phyloP scores from a whole-genome alignment of 2,888 invertebrate species.

The Ophraella communa region DNA sequence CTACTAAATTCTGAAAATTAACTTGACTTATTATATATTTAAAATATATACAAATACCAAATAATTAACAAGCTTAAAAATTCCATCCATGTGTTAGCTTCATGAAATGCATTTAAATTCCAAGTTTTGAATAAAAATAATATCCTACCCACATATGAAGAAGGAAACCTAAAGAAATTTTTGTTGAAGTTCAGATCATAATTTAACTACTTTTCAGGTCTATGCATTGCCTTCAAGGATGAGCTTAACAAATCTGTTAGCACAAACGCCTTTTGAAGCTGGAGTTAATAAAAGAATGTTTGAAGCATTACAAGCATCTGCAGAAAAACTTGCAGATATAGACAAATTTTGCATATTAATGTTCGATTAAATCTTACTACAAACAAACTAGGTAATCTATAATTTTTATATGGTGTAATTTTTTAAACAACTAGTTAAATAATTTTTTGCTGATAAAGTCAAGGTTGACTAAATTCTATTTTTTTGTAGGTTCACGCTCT shows the following conservation, averaged over 20 bases:
- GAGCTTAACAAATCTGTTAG: neutral
- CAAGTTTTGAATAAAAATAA: no score
- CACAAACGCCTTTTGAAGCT: neutral
- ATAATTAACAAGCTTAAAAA: neutral
- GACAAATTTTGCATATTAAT: neutral
- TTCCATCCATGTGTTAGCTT: neutral
- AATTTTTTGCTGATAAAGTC: neutral
- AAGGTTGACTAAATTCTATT: neutral
- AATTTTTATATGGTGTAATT: no score
- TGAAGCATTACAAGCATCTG: neutral
- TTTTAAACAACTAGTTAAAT: no score
- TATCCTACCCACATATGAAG: no score
- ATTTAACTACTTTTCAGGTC: neutral
- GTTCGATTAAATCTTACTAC: neutral
- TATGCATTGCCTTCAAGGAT: neutral
- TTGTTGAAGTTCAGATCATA: no score
- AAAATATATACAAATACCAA: neutral
- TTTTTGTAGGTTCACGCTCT: neutral
- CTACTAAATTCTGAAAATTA: neutral
- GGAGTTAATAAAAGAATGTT: neutral
- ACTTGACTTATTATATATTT: neutral
- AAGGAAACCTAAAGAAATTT: no score
- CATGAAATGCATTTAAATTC: neutral
- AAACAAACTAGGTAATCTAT: no score
- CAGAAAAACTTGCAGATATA: neutral